Base-by-base conservation (phyloP, 2,797 vertebrate genomes). In the Gallirallus australis region DNA sequence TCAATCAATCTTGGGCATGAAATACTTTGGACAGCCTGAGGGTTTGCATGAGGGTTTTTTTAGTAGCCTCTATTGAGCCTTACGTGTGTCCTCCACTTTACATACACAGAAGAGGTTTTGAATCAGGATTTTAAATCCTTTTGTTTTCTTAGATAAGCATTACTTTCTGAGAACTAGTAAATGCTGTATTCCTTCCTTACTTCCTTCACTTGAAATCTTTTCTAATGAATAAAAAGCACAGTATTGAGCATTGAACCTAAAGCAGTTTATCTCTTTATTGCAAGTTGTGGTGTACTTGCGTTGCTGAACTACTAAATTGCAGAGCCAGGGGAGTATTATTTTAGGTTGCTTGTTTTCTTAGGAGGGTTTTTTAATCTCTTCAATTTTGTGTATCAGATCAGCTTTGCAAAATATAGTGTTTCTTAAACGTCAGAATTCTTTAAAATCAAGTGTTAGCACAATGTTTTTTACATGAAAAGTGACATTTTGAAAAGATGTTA, bases 251-350 rank as follows among this genome's bases (percentile, higher is more conserved):
- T 42, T 86, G 14, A 59, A 57, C 4, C 10, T 71, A 37, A 60
- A 80, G 11, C 15, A 64, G 12, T 60, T 66, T 82, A 21, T 57
- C 15, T 87, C 28, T 66, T 70, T 21, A 31, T 27, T 54, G 37
- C n/a, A 53, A 72, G 15, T 69, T 75, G 63, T 77, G 6, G 3
- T 79, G 6, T 50, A 42, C 11, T 56, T 82, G 30, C 12, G 13
- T 60, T 77, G 39, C 35, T 77, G 24, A 80, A 31, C 54, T 89
- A 24, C 6, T 54, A 4, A 78, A 54, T 8, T 59, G 21, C 5
- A 7, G 15, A 86, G 31, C 0, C 12, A 2, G 8, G 6, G 11
- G 2, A 27, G 6, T 52, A 25, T 24, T 5, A 52, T 52, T 27
- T 52, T 79, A 54, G 15, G 52, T 53, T 7, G 4, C 48, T 76